Evolutionary conservation across 2,113 vertebrate genomes (phyloP).

Genomic region (Bettongia penicillata): DNA sequence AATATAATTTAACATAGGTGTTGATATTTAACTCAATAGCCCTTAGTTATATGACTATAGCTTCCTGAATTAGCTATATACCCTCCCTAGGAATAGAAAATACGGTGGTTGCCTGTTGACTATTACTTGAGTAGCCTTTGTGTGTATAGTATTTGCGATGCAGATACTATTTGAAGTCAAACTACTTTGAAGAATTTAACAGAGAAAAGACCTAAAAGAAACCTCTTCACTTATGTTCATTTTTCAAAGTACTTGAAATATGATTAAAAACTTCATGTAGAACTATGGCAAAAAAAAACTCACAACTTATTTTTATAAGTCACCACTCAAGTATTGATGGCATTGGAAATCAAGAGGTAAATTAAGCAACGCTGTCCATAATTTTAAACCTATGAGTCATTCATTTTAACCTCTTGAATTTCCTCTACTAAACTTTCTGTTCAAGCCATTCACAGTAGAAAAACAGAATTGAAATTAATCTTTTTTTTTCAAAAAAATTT

Average conservation of each 20-base stretch:
- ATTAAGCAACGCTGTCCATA: conserved; percentile 3
- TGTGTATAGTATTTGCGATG: conserved; percentile 53
- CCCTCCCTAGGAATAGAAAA: neutral
- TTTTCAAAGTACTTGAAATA: neutral
- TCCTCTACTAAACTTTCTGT: neutral
- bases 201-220: neutral
- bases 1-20: neutral
- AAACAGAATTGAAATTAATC: neutral
- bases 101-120: neutral
- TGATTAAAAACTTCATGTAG: neutral
- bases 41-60: conserved; percentile 29
- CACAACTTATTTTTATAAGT: neutral
- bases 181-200: neutral
- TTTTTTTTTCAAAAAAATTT: neutral
- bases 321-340: neutral
- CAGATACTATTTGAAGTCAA: conserved; percentile 53
- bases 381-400: neutral
- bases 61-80: conserved; percentile 54
- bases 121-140: neutral
- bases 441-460: neutral
- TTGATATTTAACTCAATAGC: conserved; percentile 42
- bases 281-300: neutral
- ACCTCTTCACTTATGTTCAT: conserved; percentile 21
- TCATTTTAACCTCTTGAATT: neutral
- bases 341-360: neutral